Base-by-base conservation (phyloP, 1,140 invertebrate species). In the Calliopsis andreniformis region DNA sequence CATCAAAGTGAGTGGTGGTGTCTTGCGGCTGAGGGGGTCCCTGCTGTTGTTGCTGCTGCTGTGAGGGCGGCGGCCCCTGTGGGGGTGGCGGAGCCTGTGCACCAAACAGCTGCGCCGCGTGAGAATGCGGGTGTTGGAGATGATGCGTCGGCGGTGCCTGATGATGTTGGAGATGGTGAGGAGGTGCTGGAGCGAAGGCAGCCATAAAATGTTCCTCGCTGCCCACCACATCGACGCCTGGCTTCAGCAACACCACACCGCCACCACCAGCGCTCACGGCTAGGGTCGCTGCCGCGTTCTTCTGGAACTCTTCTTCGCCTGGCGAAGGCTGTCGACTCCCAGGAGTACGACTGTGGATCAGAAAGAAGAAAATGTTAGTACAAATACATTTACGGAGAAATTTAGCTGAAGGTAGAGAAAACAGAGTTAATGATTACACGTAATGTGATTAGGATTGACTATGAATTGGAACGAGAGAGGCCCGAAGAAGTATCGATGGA, bases 271-370 rank as follows among this genome's bases (percentile, higher is more conserved):
- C 84, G 43, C 86, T 91, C 6, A 90, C 91, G 61, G 89, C 92
- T 43, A 92, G 79, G 39, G 93, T 93, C n/a, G 93, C 92, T 3
- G 88, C 89, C 3, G 92, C 92, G 79, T 93, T 94, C 86, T 94
- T 95, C 67, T 93, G 94, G 51, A 95, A 92, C 78, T 97, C 96
- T 84, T 98, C 97, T 88, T 97, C 96, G 12, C 96, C 96, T 4
- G 97, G 97, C 10, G 97, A 98, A 25, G 96, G 97, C 88, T 98
- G 97, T 85, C 96, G 94, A 82, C 97, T 98, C n/a, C 97, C 96
- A 6, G 96, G 96, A 76, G 96, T 97, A 70, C 96, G 96, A 88
- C 96, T 97, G 91, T 14, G 94, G 93, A 82, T 55, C 30, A 58
- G 76, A 69, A 71, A 71, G 55, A 69, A 71, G n/a, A 69, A 23